Evolutionary conservation across 2,113 vertebrate species (phyloP).

Genomic region (Callionymus lyra): DNA sequence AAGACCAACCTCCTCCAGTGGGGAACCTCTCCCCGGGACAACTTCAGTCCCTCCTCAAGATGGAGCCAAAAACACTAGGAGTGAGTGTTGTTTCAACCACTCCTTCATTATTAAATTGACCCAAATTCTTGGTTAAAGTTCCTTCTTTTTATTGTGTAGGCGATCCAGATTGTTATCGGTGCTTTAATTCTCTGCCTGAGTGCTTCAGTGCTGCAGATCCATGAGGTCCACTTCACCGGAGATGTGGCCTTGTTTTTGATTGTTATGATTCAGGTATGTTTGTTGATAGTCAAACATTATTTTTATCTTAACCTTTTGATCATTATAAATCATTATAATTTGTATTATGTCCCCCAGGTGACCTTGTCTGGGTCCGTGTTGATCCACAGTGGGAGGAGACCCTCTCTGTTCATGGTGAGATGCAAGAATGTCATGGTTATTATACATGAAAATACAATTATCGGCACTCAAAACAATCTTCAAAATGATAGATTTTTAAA

Average conservation of each 20-base stretch:
- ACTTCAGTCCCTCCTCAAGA: constrained; percentile 53
- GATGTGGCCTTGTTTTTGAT: constrained; percentile 62
- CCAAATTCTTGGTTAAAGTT: background rate
- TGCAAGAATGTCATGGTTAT: background rate
- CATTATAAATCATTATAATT: background rate
- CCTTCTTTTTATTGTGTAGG: constrained; percentile 34
- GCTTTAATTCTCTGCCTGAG: constrained; percentile 65
- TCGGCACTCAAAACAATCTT: too few relatives aligned
- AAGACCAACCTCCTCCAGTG: constrained; percentile 27
- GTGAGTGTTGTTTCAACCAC: constrained; percentile 33
- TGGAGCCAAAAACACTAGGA: constrained; percentile 72
- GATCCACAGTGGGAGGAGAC: constrained; percentile 64
- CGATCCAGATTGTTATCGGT: constrained; percentile 66
- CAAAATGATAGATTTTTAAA: too few relatives aligned
- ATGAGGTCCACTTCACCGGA: constrained; percentile 65
- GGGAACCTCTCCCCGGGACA: constrained; percentile 48
- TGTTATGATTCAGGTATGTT: constrained; percentile 57
- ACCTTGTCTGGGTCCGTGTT: constrained; percentile 64
- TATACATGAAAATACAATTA: background rate
- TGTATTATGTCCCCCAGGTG: constrained; percentile 43
- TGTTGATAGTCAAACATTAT: too few relatives aligned
- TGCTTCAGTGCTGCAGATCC: constrained; percentile 60
- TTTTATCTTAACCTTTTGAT: background rate
- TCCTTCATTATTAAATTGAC: background rate
- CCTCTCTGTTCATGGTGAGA: constrained; percentile 68